Percentiles rank a stretch among this genome's conserved stretches.
These are phyloP conservation scores for Montipora foliosa DNA, from an alignment of 64 coral and sea anemone genomes.

Conservation along the genomic window DNA sequence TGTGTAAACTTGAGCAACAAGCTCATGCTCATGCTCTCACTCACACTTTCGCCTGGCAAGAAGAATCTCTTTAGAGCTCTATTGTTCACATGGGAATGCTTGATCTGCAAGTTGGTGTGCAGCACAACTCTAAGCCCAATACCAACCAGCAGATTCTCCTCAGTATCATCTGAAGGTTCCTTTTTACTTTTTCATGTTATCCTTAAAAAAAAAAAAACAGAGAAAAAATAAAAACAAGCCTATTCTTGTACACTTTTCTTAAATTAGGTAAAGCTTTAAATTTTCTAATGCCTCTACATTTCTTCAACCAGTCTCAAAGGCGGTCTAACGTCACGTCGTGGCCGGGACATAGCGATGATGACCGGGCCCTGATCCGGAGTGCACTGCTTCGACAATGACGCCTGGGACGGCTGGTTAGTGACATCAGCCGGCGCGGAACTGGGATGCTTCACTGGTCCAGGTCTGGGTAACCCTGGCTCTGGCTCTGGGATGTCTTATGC, in stretches of 20 bases:
- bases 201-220: neutral
- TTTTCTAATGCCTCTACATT: neutral
- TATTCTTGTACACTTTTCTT: neutral
- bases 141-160: no score
- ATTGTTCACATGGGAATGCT: no score
- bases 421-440: neutral
- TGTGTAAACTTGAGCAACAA: no score
- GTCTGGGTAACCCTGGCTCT: neutral
- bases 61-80: no score
- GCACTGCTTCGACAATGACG: neutral
- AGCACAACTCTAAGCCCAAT: no score
- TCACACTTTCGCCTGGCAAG: no score
- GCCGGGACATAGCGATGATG: neutral
- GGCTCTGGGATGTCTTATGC: neutral
- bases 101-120: no score
- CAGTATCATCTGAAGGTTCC: no score
- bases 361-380: neutral
- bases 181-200: neutral
- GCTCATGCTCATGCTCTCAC: no score
- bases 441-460: conserved; percentile 8
- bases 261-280: neutral
- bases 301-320: neutral
- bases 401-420: neutral
- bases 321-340: neutral
- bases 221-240: neutral